Base-by-base conservation (phyloP, 1,140 invertebrate species). In the Melipona quadrifasciata region DNA sequence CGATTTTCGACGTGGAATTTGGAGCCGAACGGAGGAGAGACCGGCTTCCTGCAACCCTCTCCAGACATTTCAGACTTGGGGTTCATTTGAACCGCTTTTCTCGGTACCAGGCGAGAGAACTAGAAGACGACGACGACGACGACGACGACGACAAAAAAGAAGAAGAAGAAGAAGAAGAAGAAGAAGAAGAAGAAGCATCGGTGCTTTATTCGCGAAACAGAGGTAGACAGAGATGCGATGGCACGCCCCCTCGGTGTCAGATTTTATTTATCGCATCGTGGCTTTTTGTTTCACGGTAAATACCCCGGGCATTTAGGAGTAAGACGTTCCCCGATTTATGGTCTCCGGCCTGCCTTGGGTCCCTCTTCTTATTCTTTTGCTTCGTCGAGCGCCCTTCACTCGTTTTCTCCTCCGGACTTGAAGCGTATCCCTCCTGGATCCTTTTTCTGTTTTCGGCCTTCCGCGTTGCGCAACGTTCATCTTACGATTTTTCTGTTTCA, bases 321-420 rank as follows among this genome's bases (percentile, higher is more conserved):
- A 92, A 92, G 91, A 92, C 89, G 91, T 92, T 90, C 80, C 72
- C 81, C 91, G 90, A 93, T 92, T 92, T 92, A 93, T 92, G 82
- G 86, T 82, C 77, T 77, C 70, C 27, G 72, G 74, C 57, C 86
- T 86, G 76, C 84, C 85, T 88, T 80, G 85, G 84, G 80, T 87
- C 87, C 80, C 72, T 88, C 75, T 81, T 91, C 89, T 90, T 91
- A 64, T 71, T 67, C 64, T 81, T 84, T 72, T 31, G 58, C 10
- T 6, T 2, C 24, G 68, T 61, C 34, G 70, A 84, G 78, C 77
- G 58, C 83, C 65, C 75, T 84, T 72, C 27, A 83, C 75, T 70
- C 53, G 24, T 21, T 51, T 19, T 51, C 31, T 68, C 19, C 65
- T 80, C 77, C 12, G 19, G 17, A 6, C 57, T 79, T 12, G 0